Evolutionary conservation across 2,888 invertebrate species (phyloP), one percentile per base, ranked within the genome.

Genomic region (Drosophila austrosaltans): DNA sequence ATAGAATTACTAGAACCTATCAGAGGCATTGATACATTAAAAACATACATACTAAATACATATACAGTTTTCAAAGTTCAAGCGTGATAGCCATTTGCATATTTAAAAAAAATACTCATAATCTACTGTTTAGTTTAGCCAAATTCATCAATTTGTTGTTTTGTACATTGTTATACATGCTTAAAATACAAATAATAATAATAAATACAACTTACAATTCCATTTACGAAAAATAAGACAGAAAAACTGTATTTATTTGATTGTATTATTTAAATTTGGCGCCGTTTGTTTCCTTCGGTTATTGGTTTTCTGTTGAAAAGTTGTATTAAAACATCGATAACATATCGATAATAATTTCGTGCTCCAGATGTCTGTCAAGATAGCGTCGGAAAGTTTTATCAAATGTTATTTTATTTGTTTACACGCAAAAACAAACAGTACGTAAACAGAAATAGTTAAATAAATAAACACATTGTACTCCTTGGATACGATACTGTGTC

Each of bases 91-190:
- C 65, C 59, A 72, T 59, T 72, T 53, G 58, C 72, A 68, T 69
- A 62, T 67, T 25, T 59, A 16, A 16, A 16, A 42, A 63, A 65
- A 59, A 69, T 65, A 77, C 63, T 72, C 56, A 69, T 79, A 72
- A 77, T 69, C 64, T 77, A 69, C 68, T 60, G 75, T 78, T 83
- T 84, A 84, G 83, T 80, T 84, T 87, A 85, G 85, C 80, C 74
- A 81, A 86, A 79, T 87, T 82, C 74, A 82, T 76, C 76, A 66
- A 84, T 78, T 80, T 87, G 87, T 86, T 86, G 81, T 82, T 86
- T 87, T 86, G 82, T 86, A 86, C 84, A 85, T 86, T 86, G 87
- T 86, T 86, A 87, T 84, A 79, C 81, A 78, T 77, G 85, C 83
- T 84, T 78, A 83, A 72, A 39, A 77, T 74, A 77, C 48, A 72